Evolutionary conservation across 2,797 vertebrate genomes (phyloP), one percentile per base, ranked within the genome.

Genomic region (Trachurus trachurus): DNA sequence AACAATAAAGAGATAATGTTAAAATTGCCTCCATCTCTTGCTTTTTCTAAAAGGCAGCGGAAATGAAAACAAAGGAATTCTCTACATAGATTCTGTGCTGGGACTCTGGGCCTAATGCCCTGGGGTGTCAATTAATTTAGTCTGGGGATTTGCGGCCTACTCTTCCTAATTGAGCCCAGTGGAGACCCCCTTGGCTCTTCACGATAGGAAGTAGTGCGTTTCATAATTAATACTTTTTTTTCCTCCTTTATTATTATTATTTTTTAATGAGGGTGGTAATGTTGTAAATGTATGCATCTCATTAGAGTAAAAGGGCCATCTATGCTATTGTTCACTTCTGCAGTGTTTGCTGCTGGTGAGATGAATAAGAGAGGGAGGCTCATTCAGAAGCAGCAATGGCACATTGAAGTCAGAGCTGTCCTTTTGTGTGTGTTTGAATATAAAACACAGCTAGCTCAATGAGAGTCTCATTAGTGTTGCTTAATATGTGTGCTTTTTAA

Each of bases 91-190:
- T 91, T 90, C 81, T 85, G 90, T 88, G 60, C 88, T 91, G 91
- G 92, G 91, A 93, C 89, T 89, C 86, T 88, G 86, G 90, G 90
- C 75, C 85, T 86, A 92, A 94, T 89, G 92, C 95, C 95, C 95
- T 90, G 87, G 93, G 94, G 95, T 93, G 92, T 95, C 95, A 96
- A 95, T 96, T 96, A 96, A 95, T 95, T 95, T 94, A 95, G 95
- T 95, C 94, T 93, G 82, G 94, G 94, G 95, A 95, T 95, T 95
- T 95, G 94, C 82, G 92, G 92, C 93, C 94, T 95, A 90, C 92
- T 94, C 94, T 95, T 90, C 91, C 90, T 96, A 96, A 96, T 96
- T 96, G 95, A 95, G 95, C 94, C 94, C 94, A 94, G 87, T 92
- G 92, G 94, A 96, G 91, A 83, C 88, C 93, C 95, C 93, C 85